Evolutionary conservation across 2,113 vertebrate species (phyloP), one percentile per base, ranked within the genome.

Genomic region (Elgaria multicarinata): DNA sequence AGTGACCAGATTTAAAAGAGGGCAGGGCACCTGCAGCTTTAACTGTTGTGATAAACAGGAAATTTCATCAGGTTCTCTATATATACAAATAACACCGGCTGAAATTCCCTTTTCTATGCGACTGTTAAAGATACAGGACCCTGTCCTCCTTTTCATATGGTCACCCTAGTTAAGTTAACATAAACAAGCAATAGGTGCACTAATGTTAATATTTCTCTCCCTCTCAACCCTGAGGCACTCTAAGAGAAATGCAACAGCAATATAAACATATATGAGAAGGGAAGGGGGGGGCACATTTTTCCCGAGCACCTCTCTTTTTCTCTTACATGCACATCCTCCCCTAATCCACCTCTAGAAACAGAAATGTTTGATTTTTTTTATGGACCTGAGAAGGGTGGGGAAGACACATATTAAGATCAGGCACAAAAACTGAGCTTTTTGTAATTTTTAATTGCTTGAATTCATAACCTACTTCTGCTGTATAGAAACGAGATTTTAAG

Each of bases 381-480:
- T 53, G 81, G 90, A 94, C 89, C 86, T 0, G 1, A 69, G 69
- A 83, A 90, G 90, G 90, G 92, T 90, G 90, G 76, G 88, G 66
- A 93, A 87, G 86, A 95, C 95, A 87, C 88, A 4, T 85, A 92
- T 90, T 94, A 95, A 95, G 78, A 92, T 78, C 91, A 92, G 80
- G 89, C 86, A 95, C 93, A 93, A 94, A 96, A 97, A 95, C 85
- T 64, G 90, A 91, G 84, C 92, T 94, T 95, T 97, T 94, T 94
- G 91, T 96, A 93, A 96, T 85, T 89, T 96, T 96, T 97, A 97
- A 97, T 97, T 96, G 96, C 96, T 94, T 93, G 84, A 94, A 96
- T 96, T 96, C 94, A 95, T 95, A 96, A 96, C 93, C 94, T 74
- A 94, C 86, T 94, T 96, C 91, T 94, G 92, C 94, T 94, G 90